Percentiles rank a stretch among this genome's conserved stretches.
Evolutionary conservation across 2,113 vertebrate genomes (phyloP).

Genomic region (Cyprinodon brontotheroides): DNA sequence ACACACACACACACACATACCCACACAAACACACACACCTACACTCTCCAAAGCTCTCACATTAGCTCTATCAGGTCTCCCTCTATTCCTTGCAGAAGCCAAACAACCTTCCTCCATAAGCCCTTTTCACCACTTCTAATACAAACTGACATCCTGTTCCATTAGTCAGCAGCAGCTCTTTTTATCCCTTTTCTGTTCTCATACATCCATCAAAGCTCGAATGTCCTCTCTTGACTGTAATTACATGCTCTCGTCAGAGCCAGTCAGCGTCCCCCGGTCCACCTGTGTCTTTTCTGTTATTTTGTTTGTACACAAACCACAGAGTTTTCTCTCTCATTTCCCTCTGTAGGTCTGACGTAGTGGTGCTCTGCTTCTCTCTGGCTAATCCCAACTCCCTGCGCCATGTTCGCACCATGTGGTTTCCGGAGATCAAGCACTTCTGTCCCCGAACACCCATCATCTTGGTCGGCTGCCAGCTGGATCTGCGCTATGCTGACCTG

Average conservation of each 20-base stretch:
- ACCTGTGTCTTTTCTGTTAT: conserved; percentile 2
- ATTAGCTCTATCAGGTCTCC: conserved; percentile 15
- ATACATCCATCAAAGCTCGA: conserved; percentile 25
- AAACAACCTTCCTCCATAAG: conserved; percentile 29
- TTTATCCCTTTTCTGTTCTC: conserved; percentile 9
- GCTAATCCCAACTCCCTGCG: conserved; percentile 91
- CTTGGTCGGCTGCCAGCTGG: conserved; percentile 93
- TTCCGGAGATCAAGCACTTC: conserved; percentile 93
- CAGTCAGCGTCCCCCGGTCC: conserved; percentile 10
- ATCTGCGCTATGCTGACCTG: conserved; percentile 92
- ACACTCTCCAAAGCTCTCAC: conserved; percentile 13
- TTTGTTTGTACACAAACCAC: conserved; percentile 1
- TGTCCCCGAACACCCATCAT: conserved; percentile 91
- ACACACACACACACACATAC: no score
- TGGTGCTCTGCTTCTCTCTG: conserved; percentile 90
- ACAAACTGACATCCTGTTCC: conserved; percentile 39
- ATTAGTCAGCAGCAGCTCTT: conserved; percentile 32
- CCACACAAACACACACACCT: neutral
- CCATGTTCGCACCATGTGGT: conserved; percentile 92
- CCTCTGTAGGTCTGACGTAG: conserved; percentile 85
- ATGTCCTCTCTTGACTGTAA: conserved; percentile 22
- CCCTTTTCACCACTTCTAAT: conserved; percentile 37
- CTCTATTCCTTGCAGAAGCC: conserved; percentile 35
- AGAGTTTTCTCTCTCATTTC: neutral
- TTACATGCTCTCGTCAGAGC: conserved; percentile 22